Evolutionary conservation across 2,888 invertebrate genomes (phyloP), one percentile per base, ranked within the genome.

Genomic region (Pyrrhosoma nymphula): DNA sequence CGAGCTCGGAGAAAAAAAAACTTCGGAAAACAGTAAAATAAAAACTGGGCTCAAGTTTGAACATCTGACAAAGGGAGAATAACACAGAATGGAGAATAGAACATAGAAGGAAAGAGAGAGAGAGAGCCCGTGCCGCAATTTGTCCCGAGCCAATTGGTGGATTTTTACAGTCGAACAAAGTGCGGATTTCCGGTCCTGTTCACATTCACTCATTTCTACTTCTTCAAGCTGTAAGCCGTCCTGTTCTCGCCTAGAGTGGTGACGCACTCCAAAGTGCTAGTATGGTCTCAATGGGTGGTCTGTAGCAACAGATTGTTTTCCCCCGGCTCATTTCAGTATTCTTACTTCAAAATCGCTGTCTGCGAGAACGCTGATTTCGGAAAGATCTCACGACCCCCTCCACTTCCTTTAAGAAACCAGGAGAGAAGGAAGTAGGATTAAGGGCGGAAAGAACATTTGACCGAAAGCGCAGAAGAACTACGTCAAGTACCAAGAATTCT

Each of bases 21-120:
- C 35, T 82, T 69, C 4, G 26, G 16, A 35, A 14, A 82, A 82
- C 35, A 82, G 35, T 82, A 82, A 82, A 82, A 82, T 35, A 26
- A 82, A 35, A 82, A 8, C 35, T 35, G 60, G 60, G 16, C 35
- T 35, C 0, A 23, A 35, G 30, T 35, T 82, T 30, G 16, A 1
- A 82, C 82, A 82, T 82, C 82, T 82, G 82, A 35, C 82, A 82
- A 82, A 23, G 82, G 82, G 82, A n/a, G n/a, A 3, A 82, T 26
- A 18, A 47, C 47, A 69, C 30, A 35, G 82, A 14, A 35, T 60
- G 60, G 20, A 35, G 30, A n/a, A 35, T n/a, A 16, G 35, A 82
- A 35, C 18, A 82, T 14, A 16, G 60, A 4, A 69, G 69, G 23
- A 69, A 69, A 69, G 10, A n/a, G 2, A 10, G 30, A n/a, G n/a